phyloP scores from a whole-genome alignment of 2,888 invertebrate genomes.

The Conops quadrifasciatus region DNA sequence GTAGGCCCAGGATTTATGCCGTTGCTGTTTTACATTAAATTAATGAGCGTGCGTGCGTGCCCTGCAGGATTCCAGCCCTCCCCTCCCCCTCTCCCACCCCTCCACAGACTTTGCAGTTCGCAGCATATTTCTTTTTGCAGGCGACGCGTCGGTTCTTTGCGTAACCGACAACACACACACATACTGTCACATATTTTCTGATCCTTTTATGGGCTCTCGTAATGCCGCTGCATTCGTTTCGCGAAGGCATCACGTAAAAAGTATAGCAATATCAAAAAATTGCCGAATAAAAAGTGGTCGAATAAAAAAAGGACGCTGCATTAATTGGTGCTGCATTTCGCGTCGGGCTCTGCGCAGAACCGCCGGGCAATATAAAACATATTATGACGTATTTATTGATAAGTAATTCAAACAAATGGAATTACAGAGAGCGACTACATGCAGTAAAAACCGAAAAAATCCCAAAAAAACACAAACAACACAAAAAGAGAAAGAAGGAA shows the following conservation, averaged over 20 bases:
- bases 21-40: constrained; percentile 44
- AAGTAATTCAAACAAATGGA: background rate
- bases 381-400: constrained; percentile 15
- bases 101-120: background rate
- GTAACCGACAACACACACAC: no score
- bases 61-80: background rate
- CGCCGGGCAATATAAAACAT: background rate
- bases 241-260: no score
- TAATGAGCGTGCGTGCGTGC: constrained; percentile 37
- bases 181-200: background rate
- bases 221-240: no score
- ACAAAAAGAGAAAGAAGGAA: no score
- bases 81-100: background rate
- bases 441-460: no score
- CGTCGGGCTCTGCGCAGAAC: background rate
- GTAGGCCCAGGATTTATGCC: constrained; percentile 50
- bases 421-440: background rate
- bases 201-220: background rate
- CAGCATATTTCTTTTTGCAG: background rate
- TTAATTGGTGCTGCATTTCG: constrained; percentile 3
- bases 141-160: background rate
- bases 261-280: background rate
- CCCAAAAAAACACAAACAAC: no score
- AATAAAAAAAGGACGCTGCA: background rate
- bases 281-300: background rate